A percentile compares a stretch with the other conserved stretches of the same genome.
These are phyloP conservation scores for Phyllostomus discolor DNA, from an alignment of 2,113 vertebrate genomes.

Conservation along the genomic window DNA sequence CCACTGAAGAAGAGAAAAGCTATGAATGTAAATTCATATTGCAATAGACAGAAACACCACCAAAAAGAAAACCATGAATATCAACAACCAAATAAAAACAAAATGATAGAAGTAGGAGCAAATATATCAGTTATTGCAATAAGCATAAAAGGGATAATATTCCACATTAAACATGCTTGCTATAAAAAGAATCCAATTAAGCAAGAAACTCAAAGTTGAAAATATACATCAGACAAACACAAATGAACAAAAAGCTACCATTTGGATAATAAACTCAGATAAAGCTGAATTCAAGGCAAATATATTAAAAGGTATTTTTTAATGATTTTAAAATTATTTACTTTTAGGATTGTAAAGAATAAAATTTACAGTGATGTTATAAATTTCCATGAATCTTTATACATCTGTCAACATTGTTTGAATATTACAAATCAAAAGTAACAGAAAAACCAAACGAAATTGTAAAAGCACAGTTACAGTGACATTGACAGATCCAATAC, in stretches of 20 bases:
- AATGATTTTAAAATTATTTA: slow-evolving; percentile 47
- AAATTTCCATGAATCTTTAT: slow-evolving; percentile 7
- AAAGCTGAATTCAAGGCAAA: slow-evolving; percentile 44
- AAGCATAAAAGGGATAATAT: slow-evolving; percentile 38
- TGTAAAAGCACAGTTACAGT: background rate
- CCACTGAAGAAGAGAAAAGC: background rate
- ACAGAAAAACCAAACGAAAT: background rate
- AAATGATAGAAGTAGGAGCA: slow-evolving; percentile 1
- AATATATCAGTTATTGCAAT: slow-evolving; percentile 35
- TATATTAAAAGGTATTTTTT: slow-evolving; percentile 1
- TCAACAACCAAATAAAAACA: slow-evolving; percentile 47
- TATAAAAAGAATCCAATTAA: slow-evolving; percentile 56
- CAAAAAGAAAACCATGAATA: background rate
- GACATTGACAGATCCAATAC: background rate
- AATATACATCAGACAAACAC: background rate
- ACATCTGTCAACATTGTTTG: background rate
- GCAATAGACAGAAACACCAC: background rate
- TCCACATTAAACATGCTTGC: slow-evolving; percentile 48
- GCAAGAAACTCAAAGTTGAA: slow-evolving; percentile 30
- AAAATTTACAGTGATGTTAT: background rate
- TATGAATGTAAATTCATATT: background rate
- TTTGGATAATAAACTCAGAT: slow-evolving; percentile 36
- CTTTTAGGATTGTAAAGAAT: slow-evolving; percentile 23
- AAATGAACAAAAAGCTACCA: slow-evolving; percentile 44
- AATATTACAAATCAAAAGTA: slow-evolving; percentile 7